A percentile compares a stretch with the other conserved stretches of the same genome.
Evolutionary conservation across 2,113 vertebrate genomes (phyloP).

Genomic region (Eptesicus fuscus): DNA sequence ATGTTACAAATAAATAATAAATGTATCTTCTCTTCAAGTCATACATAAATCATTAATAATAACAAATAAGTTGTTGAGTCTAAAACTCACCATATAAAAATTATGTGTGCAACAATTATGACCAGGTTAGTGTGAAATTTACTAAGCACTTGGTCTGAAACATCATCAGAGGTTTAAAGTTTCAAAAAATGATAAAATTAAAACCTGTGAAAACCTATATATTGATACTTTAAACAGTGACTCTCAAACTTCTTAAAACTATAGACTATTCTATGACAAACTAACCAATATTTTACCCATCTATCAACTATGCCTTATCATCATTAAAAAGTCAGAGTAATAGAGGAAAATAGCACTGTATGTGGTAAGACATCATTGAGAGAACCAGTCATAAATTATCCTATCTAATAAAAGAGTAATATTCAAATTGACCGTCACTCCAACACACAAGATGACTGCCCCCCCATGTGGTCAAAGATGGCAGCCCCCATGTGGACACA

Average conservation of each 20-base stretch:
- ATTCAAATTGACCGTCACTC: no score
- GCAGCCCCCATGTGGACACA: no score
- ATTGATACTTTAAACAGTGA: conserved; percentile 22
- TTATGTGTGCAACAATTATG: not conserved
- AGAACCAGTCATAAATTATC: not conserved
- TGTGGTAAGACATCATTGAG: not conserved
- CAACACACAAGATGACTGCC: no score
- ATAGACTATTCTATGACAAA: not conserved
- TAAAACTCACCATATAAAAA: conserved; percentile 43
- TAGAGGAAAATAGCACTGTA: not conserved
- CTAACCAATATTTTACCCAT: not conserved
- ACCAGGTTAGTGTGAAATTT: conserved; percentile 10
- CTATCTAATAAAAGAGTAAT: no score
- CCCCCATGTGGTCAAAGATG: no score
- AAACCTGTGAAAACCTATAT: not conserved
- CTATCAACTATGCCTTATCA: not conserved
- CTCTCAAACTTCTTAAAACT: not conserved
- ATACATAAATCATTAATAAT: not conserved
- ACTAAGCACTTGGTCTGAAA: not conserved
- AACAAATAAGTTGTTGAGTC: not conserved
- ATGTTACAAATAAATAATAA: conserved; percentile 24
- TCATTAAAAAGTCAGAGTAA: not conserved
- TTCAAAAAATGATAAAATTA: not conserved
- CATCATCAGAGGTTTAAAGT: not conserved
- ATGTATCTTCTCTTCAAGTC: not conserved